Base-by-base conservation (phyloP, 2,797 vertebrate genomes). In the Hephaestus fuliginosus region DNA sequence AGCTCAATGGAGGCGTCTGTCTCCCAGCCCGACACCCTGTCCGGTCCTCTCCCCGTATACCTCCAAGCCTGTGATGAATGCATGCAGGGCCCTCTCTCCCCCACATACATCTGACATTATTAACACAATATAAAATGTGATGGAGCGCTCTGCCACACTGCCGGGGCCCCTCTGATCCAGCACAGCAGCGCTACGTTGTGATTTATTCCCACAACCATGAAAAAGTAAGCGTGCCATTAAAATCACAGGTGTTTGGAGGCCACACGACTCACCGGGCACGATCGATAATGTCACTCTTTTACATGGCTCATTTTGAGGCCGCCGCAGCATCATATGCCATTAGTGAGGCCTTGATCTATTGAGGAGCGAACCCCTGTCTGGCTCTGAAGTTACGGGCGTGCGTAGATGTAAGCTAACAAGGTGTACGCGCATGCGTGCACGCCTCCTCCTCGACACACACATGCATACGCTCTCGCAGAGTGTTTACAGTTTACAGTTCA, bases 281-380 rank as follows among this genome's bases (percentile, higher is more conserved):
- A 96, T 96, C 94, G 86, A 96, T 96, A 95, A 94, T 89, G 93
- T 93, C 88, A 88, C 86, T 91, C 91, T 94, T 93, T 95, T 94
- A 95, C 93, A 91, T 81, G 84, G 86, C 90, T 91, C 90, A 91
- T 91, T 94, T 93, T 94, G 84, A 95, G 92, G 90, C 93, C 75
- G 81, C 86, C 3, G 84, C 90, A 52, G 89, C 92, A 94, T 95
- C 93, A 92, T 93, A 74, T 72, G 89, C 92, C 92, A 95, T 95
- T 95, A 95, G 93, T 78, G 90, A 84, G 80, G 90, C 87, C 78
- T 86, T 90, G 93, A 94, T 95, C 92, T 90, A 92, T 92, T 55
- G 88, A 78, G 88, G 85, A 83, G 82, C 75, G 46, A 74, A 81
- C 80, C 86, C 82, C 84, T 82, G 89, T 82, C 86, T 90, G 82